These are phyloP conservation scores for Dicyrtoma fusca DNA, from an alignment of 2,888 invertebrate genomes.

Conservation along the genomic window DNA sequence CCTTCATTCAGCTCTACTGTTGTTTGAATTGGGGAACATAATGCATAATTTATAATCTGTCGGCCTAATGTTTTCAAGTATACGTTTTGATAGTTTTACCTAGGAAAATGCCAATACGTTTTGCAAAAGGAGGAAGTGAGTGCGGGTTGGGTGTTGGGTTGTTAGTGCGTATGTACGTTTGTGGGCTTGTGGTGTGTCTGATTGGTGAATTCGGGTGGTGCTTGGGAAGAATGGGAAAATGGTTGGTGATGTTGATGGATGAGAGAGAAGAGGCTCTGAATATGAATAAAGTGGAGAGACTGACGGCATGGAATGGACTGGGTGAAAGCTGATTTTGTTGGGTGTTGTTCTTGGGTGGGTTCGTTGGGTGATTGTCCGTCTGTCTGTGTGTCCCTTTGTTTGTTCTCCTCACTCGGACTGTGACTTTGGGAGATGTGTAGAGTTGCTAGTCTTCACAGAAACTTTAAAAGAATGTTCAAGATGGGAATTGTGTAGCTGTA, in stretches of 20 bases:
- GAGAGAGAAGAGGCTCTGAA: constrained; percentile 22
- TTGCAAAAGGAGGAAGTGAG: too few relatives aligned
- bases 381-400: background rate
- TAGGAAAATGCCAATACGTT: background rate
- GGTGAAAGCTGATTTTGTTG: constrained; percentile 26
- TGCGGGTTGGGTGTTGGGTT: too few relatives aligned
- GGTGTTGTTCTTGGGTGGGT: too few relatives aligned
- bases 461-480: background rate
- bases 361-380: too few relatives aligned
- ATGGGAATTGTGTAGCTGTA: constrained; percentile 1
- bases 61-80: too few relatives aligned
- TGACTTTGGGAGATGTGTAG: background rate
- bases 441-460: too few relatives aligned
- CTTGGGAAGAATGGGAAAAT: constrained; percentile 1
- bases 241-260: constrained; percentile 33
- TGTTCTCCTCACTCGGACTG: background rate
- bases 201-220: constrained; percentile 8
- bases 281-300: constrained; percentile 5
- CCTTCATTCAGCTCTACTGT: too few relatives aligned
- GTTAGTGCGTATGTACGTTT: too few relatives aligned
- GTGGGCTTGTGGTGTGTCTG: too few relatives aligned
- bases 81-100: background rate
- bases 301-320: constrained; percentile 17
- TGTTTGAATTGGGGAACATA: too few relatives aligned
- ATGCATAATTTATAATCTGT: too few relatives aligned